phyloP scores from a whole-genome alignment of 2,797 vertebrate genomes.

The Borostomias antarcticus region DNA sequence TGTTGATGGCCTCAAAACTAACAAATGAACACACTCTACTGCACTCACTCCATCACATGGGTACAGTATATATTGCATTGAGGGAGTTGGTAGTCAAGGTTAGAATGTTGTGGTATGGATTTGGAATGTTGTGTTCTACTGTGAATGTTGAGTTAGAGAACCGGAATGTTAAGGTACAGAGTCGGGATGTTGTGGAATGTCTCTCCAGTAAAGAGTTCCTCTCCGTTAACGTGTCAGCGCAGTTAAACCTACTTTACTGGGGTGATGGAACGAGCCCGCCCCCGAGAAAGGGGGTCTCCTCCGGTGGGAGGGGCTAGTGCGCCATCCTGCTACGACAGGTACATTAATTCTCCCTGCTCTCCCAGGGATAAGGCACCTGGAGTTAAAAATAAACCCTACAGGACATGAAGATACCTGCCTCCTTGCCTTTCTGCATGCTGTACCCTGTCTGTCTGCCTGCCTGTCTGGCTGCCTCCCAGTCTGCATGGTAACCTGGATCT shows the following conservation, averaged over 20 bases:
- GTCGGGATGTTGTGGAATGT: background rate
- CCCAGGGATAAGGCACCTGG: slow-evolving; percentile 71
- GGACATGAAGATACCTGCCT: slow-evolving; percentile 52
- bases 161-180: background rate
- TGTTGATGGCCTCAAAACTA: no score
- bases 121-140: background rate
- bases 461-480: background rate
- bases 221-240: background rate
- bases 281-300: slow-evolving; percentile 59
- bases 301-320: slow-evolving; percentile 58
- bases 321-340: slow-evolving; percentile 56
- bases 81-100: no score
- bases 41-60: background rate
- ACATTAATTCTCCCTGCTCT: slow-evolving; percentile 69
- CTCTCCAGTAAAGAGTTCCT: background rate
- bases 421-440: background rate
- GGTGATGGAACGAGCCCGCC: slow-evolving; percentile 7
- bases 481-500: slow-evolving; percentile 69
- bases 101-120: background rate
- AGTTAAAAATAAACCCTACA: slow-evolving; percentile 79
- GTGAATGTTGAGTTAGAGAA: background rate
- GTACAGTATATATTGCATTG: background rate
- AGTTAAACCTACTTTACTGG: slow-evolving; percentile 20
- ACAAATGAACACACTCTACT: background rate
- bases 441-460: slow-evolving; percentile 6